A percentile compares a stretch with the other conserved stretches of the same genome.
Conservation (phyloP, 2,797 vertebrate genomes). For the Oreochromis grahami region DNA sequence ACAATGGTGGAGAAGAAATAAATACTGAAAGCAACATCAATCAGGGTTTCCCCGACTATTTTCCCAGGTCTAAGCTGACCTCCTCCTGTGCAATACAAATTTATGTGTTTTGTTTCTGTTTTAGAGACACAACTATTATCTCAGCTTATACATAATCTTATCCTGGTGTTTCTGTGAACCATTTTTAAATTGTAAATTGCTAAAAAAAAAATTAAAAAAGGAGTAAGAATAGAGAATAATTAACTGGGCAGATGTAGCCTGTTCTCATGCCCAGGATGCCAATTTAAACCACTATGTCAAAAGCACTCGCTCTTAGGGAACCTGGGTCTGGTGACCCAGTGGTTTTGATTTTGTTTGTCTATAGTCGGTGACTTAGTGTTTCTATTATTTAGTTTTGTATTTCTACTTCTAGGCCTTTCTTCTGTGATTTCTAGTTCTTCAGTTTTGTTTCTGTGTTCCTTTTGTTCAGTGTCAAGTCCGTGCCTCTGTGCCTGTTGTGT, state of each 20-base stretch:
- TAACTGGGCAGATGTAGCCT: neutral
- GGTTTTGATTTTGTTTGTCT: neutral
- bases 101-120: too few relatives aligned
- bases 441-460: neutral
- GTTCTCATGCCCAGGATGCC: neutral
- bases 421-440: neutral
- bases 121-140: neutral
- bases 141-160: neutral
- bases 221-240: neutral
- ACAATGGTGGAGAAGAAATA: neutral
- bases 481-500: neutral
- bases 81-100: neutral
- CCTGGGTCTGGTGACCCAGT: neutral
- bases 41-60: neutral
- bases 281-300: neutral
- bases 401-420: neutral
- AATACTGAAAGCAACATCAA: neutral
- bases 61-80: fast-evolving
- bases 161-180: neutral
- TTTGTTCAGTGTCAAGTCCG: neutral
- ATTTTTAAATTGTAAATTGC: neutral
- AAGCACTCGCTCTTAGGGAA: fast-evolving
- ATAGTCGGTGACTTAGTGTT: fast-evolving
- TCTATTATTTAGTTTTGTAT: neutral
- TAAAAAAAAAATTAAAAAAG: neutral